Conservation (phyloP, 2,797 vertebrate genomes). For the Parotocinclus haroldoi region DNA sequence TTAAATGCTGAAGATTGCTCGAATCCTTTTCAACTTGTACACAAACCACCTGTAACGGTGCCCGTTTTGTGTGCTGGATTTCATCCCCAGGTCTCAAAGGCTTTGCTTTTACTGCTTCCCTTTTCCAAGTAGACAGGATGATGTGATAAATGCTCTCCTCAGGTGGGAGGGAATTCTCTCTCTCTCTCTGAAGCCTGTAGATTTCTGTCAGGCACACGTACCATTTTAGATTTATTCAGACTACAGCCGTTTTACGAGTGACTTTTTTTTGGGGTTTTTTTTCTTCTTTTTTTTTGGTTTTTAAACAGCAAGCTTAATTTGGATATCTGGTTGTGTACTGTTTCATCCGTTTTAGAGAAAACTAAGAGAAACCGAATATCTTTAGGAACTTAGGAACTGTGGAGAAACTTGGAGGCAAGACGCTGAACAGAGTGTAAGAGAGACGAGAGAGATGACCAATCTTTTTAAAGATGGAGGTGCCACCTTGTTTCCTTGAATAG, state of each 20-base stretch:
- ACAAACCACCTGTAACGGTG: slow-evolving; percentile 5
- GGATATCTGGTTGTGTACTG: slow-evolving; percentile 75
- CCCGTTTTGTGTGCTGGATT: slow-evolving; percentile 47
- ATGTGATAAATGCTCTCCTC: slow-evolving; percentile 22
- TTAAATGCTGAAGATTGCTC: slow-evolving; percentile 59
- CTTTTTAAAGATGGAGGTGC: slow-evolving; percentile 18
- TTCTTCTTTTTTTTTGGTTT: slow-evolving; percentile 49
- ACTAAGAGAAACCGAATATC: slow-evolving; percentile 56
- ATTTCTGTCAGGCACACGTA: slow-evolving; percentile 69
- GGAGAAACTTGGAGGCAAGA: slow-evolving; percentile 33
- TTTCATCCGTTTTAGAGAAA: slow-evolving; percentile 65
- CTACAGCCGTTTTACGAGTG: slow-evolving; percentile 59
- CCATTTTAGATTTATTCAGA: slow-evolving; percentile 72
- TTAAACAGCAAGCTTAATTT: slow-evolving; percentile 83
- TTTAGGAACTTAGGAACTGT: slow-evolving; percentile 58
- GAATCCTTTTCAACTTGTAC: slow-evolving; percentile 44
- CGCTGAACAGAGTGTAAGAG: slow-evolving; percentile 28
- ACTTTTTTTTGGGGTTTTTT: slow-evolving; percentile 19
- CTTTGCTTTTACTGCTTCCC: slow-evolving; percentile 63
- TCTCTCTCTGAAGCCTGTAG: slow-evolving; percentile 66
- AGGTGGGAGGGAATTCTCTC: slow-evolving; percentile 55
- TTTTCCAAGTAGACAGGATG: slow-evolving; percentile 58
- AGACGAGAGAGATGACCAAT: slow-evolving; percentile 42
- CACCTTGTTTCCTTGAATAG: background rate
- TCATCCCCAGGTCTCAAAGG: slow-evolving; percentile 53